phyloP scores from a whole-genome alignment of 2,888 invertebrate genomes.

The Liposcelis brunnea region DNA sequence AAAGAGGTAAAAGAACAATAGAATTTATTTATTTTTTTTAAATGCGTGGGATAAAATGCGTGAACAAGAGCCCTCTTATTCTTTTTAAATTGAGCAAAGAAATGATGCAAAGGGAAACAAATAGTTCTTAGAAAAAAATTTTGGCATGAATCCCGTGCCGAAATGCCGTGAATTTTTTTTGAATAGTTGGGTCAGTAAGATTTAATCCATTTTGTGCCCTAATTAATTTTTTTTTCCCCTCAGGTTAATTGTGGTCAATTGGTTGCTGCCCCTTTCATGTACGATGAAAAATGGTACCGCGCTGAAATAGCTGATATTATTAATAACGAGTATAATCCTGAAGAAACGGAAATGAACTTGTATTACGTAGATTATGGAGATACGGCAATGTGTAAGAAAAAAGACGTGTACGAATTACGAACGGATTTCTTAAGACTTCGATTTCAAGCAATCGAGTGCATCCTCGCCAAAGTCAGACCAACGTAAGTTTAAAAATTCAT shows the following conservation, averaged over 20 bases:
- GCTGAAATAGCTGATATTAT: conserved; percentile 48
- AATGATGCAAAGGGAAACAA: not conserved
- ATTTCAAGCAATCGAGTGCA: conserved; percentile 78
- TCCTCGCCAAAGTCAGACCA: conserved; percentile 54
- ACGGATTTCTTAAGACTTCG: conserved; percentile 56
- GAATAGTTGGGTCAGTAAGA: not conserved
- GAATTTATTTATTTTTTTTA: not conserved
- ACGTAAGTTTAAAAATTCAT: conserved; percentile 25
- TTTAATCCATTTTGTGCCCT: too few species aligned
- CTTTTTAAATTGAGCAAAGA: not conserved
- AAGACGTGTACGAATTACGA: conserved; percentile 52
- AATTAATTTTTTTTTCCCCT: conserved; percentile 16
- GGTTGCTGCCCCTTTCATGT: conserved; percentile 67
- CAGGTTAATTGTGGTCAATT: conserved; percentile 54
- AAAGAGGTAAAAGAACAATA: conserved; percentile 22
- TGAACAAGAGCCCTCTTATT: not conserved
- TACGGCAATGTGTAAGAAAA: conserved; percentile 44
- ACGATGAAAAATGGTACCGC: conserved; percentile 69
- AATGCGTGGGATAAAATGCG: not conserved
- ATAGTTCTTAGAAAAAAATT: not conserved
- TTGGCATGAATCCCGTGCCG: not conserved
- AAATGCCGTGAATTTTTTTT: conserved; percentile 3
- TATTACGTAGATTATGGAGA: conserved; percentile 84
- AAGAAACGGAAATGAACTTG: conserved; percentile 45
- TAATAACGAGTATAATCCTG: conserved; percentile 41